Conservation (phyloP, 2,113 vertebrate genomes). For the Poeciliopsis retropinna region DNA sequence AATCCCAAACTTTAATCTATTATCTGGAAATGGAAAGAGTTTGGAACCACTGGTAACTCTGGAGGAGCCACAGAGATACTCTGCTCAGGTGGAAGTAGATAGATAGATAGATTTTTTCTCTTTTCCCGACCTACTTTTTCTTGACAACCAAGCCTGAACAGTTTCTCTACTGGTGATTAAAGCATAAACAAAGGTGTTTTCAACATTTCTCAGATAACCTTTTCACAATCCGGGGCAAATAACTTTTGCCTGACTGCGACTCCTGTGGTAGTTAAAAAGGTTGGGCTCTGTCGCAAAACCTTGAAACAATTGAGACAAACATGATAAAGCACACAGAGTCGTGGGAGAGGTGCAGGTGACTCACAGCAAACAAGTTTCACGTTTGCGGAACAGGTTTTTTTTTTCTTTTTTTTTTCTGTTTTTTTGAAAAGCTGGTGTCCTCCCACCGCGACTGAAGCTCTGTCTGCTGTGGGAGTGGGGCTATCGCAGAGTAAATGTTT, state of each 20-base stretch:
- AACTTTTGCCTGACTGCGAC: not conserved
- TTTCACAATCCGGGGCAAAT: not conserved
- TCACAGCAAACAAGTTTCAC: constrained; percentile 67
- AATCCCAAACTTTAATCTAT: too few relatives aligned
- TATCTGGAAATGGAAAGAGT: too few relatives aligned
- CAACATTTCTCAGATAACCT: not conserved
- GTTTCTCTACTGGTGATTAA: not conserved
- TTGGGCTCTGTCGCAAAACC: constrained; percentile 50
- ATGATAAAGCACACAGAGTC: constrained; percentile 35
- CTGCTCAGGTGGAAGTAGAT: not conserved
- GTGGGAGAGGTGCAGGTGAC: constrained; percentile 66
- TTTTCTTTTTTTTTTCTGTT: constrained; percentile 62
- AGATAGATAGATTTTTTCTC: not conserved
- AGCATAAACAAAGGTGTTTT: not conserved
- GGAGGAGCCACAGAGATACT: not conserved
- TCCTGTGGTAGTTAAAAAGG: constrained; percentile 23
- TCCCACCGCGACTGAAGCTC: not conserved
- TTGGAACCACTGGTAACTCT: not conserved
- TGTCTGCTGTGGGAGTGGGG: not conserved
- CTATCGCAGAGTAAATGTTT: not conserved
- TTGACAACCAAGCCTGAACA: not conserved
- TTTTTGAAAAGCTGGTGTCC: constrained; percentile 50
- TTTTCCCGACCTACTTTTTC: not conserved
- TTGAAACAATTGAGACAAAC: constrained; percentile 61
- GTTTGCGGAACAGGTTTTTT: constrained; percentile 70